Conservation (phyloP, 2,888 invertebrate genomes). For the Tolmerus cingulatus region DNA sequence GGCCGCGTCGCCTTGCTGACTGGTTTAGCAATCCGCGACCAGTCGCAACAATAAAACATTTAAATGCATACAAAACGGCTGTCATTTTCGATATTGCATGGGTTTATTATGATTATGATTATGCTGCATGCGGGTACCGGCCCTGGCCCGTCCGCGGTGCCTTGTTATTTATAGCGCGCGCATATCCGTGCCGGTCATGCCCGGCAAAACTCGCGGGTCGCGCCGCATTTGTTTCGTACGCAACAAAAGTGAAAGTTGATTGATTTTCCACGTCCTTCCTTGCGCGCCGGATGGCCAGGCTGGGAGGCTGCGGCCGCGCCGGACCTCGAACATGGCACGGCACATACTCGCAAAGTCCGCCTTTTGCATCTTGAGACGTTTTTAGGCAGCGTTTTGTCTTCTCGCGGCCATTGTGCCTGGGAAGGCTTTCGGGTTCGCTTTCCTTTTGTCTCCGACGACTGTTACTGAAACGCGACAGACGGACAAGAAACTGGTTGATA, state of each 20-base stretch:
- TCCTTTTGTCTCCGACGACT: neutral
- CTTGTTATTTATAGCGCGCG: constrained; percentile 19
- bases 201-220: neutral
- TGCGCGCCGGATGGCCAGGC: neutral
- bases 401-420: neutral
- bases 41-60: constrained; percentile 35
- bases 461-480: neutral
- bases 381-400: constrained; percentile 4
- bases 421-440: neutral
- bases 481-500: neutral
- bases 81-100: constrained; percentile 49
- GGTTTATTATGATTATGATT: constrained; percentile 45
- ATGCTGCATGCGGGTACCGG: constrained; percentile 18
- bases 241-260: constrained; percentile 49
- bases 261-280: constrained; percentile 45
- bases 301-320: neutral
- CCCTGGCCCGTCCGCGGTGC: neutral
- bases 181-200: constrained; percentile 10
- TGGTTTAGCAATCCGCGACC: neutral
- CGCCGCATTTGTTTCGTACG: constrained; percentile 29
- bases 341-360: neutral
- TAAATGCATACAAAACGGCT: constrained; percentile 46
- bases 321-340: neutral
- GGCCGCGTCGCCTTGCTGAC: neutral
- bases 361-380: neutral